Conservation (phyloP, 2,113 vertebrate genomes). For the Rhadina sibilatrix region DNA sequence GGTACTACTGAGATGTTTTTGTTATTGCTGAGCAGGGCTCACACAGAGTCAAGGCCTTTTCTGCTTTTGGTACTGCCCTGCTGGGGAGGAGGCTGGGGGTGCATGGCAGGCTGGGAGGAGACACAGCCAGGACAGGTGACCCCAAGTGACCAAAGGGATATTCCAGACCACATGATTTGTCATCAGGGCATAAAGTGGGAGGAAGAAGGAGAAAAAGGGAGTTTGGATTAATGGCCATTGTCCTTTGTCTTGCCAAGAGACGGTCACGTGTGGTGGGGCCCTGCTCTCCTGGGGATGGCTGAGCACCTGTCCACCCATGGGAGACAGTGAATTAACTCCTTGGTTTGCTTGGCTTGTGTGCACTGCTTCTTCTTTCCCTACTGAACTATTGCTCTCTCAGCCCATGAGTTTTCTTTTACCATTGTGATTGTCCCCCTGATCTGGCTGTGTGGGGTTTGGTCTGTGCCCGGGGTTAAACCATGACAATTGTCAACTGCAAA, state of each 20-base stretch:
- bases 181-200: not conserved
- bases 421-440: rapidly evolving
- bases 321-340: not conserved
- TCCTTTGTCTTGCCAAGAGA: not conserved
- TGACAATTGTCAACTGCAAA: not conserved
- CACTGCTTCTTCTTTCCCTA: not conserved
- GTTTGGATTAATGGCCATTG: not conserved
- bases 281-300: not conserved
- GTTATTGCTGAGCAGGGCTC: not conserved
- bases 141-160: not conserved
- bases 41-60: not conserved
- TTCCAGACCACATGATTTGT: not conserved
- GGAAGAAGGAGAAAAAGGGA: not conserved
- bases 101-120: not conserved
- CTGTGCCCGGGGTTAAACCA: not conserved
- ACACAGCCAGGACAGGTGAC: not conserved
- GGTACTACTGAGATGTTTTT: not conserved
- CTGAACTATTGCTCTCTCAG: not conserved
- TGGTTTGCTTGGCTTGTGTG: not conserved
- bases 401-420: not conserved
- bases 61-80: not conserved
- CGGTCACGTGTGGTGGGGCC: rapidly evolving
- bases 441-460: not conserved
- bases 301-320: rapidly evolving
- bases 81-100: not conserved